Base-by-base conservation (phyloP, 2,888 invertebrate genomes). In the Drosophila helvetica region DNA sequence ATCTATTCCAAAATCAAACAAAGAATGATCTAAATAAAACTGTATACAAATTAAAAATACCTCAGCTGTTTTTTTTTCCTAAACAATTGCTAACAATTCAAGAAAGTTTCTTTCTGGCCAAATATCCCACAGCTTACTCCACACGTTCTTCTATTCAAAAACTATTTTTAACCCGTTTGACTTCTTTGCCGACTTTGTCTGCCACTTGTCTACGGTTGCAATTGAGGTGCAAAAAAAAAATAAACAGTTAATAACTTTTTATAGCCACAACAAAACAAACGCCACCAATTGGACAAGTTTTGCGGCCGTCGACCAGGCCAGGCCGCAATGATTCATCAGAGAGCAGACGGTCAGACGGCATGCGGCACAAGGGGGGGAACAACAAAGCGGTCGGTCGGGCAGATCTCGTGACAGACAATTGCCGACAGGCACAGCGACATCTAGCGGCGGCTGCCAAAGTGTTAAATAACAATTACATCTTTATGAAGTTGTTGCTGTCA, bases 391-490 rank as follows among this genome's bases (percentile, higher is more conserved):
- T 38, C 12, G 33, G 12, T 33, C 12, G 33, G 4, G 12, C 33
- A 33, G 48, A 69, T 56, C 57, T 69, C 48, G 48, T 58, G 74
- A 64, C 77, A 55, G 71, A 72, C 81, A 86, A 75, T 83, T 74
- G 84, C 78, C 56, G 63, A 48, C 66, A 73, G 54, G 62, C 55
- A 70, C 76, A 79, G 88, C 89, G 89, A 81, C 85, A 89, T 85
- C 85, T 89, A 77, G 76, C 75, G 79, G 72, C 75, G 48, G 67
- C 63, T 52, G 47, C 30, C 56, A 52, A 56, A 74, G 80, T 84
- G 88, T 89, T 85, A 78, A 89, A 87, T 85, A 87, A 89, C 84
- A 80, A 83, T 89, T 90, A 89, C 79, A 60, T 70, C 72, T 87
- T 89, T 88, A 88, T 88, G 76, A 90, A 89, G 89, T 83, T 77